Base-by-base conservation (phyloP, 2,797 vertebrate genomes). In the Amblyraja radiata region DNA sequence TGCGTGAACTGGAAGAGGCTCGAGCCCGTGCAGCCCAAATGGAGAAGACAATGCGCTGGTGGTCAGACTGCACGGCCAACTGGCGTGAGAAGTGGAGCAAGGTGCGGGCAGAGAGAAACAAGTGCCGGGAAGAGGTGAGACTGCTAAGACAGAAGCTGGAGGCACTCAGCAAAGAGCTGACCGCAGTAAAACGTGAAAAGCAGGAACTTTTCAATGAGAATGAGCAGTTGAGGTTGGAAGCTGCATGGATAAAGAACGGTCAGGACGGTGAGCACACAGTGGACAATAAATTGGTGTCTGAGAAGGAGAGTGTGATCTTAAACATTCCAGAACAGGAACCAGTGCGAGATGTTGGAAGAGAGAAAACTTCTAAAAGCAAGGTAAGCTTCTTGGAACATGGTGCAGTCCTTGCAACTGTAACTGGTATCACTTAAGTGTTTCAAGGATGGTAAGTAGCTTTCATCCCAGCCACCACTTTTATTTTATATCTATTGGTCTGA, bases 41-140 rank as follows among this genome's bases (percentile, higher is more conserved):
- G 98, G 98, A 99, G 96, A 99, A 99, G 95, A 99, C 98, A 28
- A 99, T 99, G 98, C 97, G 98, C 61, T 99, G 98, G 98, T 99
- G 98, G 98, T 99, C 98, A 0, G 98, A 99, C 96, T 99, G 98
- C 95, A 99, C 98, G 0, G 98, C 98, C 95, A 99, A 99, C 96
- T 99, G 98, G 98, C 97, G 98, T 0, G 98, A 99, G 96, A 99
- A 99, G 93, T 99, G 98, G 98, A 99, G 98, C 96, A 99, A 99
- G 96, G 98, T 99, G 93, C 97, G 98, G 0, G 97, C 98, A 0
- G 98, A 99, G 94, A 97, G 98, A 16, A 99, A 99, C 96, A 96
- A 98, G 28, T 98, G 98, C 0, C 97, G 98, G 0, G 98, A 99
- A 32, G 98, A 98, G 94, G 97, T 98, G 36, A 97, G 97, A 1